Percentiles rank a stretch among this genome's conserved stretches.
These are phyloP conservation scores for Campylorhamphus procurvoides DNA, from an alignment of 2,113 vertebrate species.

Conservation along the genomic window DNA sequence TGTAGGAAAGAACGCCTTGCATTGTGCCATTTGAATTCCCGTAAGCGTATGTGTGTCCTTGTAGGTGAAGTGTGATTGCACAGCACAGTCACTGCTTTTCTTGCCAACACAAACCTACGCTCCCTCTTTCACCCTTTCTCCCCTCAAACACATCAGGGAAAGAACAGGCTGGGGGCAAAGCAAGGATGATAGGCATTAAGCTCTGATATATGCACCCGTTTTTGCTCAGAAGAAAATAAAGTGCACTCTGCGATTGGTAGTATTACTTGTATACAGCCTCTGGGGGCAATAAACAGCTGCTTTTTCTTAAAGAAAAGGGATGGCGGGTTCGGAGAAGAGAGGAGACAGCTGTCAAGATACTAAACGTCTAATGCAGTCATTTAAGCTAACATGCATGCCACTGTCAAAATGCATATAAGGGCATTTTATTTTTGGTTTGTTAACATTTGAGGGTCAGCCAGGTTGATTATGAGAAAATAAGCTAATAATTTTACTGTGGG, in stretches of 20 bases:
- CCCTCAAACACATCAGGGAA: not conserved
- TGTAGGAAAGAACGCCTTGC: not conserved
- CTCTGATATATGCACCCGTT: not conserved
- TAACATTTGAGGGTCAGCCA: not conserved
- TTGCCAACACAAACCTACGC: not conserved
- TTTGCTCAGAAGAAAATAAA: not conserved
- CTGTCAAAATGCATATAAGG: not conserved
- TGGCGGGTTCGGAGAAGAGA: not conserved
- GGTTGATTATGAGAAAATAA: conserved; percentile 11
- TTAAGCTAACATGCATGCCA: not conserved
- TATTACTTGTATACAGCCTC: not conserved
- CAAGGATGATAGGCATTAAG: not conserved
- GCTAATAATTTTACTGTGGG: not conserved
- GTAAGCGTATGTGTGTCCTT: fast-evolving
- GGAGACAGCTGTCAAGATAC: not conserved
- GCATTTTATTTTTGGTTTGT: not conserved
- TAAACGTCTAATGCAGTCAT: not conserved
- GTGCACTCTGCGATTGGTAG: fast-evolving
- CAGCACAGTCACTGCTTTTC: not conserved
- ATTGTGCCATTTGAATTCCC: not conserved
- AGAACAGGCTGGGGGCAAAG: not conserved
- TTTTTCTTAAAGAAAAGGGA: not conserved
- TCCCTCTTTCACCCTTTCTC: not conserved
- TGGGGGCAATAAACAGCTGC: not conserved
- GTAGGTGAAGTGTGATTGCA: not conserved